phyloP scores from a whole-genome alignment of 2,797 vertebrate species.

The Otolemur crassicaudatus region DNA sequence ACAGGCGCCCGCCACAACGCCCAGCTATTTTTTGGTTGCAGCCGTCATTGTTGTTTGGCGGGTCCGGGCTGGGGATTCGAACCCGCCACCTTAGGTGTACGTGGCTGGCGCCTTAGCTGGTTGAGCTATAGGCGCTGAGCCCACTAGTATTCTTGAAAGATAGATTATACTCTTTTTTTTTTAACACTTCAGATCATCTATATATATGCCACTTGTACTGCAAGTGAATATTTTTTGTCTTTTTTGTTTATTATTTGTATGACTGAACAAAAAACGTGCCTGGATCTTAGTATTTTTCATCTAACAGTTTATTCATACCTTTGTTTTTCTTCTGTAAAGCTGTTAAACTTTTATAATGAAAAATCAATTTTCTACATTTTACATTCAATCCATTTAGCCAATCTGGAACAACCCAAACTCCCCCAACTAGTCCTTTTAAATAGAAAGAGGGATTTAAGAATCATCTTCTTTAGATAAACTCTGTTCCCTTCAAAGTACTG shows the following conservation, averaged over 20 bases:
- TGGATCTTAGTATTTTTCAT: neutral
- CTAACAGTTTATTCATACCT: neutral
- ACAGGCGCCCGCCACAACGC: too few relatives aligned
- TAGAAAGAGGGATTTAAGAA: neutral
- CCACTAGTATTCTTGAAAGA: too few relatives aligned
- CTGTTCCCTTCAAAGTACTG: neutral
- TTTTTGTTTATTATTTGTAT: slow-evolving; percentile 5
- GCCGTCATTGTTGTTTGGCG: too few relatives aligned
- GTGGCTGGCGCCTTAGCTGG: too few relatives aligned
- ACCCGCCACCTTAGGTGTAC: too few relatives aligned
- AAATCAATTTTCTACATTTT: neutral
- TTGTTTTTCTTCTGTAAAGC: neutral
- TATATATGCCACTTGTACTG: neutral
- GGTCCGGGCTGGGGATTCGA: too few relatives aligned
- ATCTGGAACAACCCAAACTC: neutral
- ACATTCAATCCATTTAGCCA: neutral
- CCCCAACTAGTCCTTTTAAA: neutral
- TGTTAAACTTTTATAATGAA: neutral
- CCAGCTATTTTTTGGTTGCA: too few relatives aligned
- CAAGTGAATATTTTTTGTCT: slow-evolving; percentile 29
- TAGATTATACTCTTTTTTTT: neutral
- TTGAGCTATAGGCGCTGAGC: too few relatives aligned
- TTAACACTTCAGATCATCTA: neutral
- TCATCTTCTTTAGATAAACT: neutral
- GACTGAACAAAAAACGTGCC: neutral